Base-by-base conservation (phyloP, 2,797 vertebrate genomes). In the Melopsittacus undulatus region DNA sequence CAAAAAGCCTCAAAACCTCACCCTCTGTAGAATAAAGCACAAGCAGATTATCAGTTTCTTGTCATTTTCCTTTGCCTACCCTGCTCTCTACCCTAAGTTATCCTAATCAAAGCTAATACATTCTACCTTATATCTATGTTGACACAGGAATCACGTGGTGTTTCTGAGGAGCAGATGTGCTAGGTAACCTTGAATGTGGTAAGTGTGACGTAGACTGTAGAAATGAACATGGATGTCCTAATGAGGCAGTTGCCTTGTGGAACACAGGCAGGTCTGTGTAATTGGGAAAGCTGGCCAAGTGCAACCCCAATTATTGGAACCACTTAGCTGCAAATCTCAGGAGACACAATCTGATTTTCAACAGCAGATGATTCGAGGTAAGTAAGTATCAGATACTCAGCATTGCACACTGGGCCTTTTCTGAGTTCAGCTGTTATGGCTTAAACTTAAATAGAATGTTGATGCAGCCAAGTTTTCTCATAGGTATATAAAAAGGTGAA, bases 1-100 rank as follows among this genome's bases (percentile, higher is more conserved):
- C 23, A 61, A 40, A 61, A 17, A 24, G 5, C 29, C 24, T 52
- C 3, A 0, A 74, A 81, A 57, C 20, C 6, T 72, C 62, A 45
- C 11, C 5, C 2, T 74, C 29, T 49, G 14, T 34, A 62, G 27
- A 85, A 49, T 5, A 76, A 24, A 66, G 22, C 17, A 61, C 14
- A 84, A 46, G 9, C 16, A 81, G 42, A 30, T 81, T 40, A 51
- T 42, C 8, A 11, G 30, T 45, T 73, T 40, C 54, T 59, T 34
- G 13, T 38, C 2, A 23, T 66, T 48, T 57, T 6, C 24, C 16
- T n/a, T 78, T 67, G 34, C 34, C 34, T 38, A 30, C 2, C 6
- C 16, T 2, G 2, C 5, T 20, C 2, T 9, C 4, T 2, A 4
- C 3, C 4, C 7, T 13, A 14, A 30, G 9, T 78, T 68, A 52